A percentile compares a stretch with the other conserved stretches of the same genome.
These are phyloP conservation scores for Poecile atricapillus DNA, from an alignment of 2,113 vertebrate genomes.

Conservation along the genomic window DNA sequence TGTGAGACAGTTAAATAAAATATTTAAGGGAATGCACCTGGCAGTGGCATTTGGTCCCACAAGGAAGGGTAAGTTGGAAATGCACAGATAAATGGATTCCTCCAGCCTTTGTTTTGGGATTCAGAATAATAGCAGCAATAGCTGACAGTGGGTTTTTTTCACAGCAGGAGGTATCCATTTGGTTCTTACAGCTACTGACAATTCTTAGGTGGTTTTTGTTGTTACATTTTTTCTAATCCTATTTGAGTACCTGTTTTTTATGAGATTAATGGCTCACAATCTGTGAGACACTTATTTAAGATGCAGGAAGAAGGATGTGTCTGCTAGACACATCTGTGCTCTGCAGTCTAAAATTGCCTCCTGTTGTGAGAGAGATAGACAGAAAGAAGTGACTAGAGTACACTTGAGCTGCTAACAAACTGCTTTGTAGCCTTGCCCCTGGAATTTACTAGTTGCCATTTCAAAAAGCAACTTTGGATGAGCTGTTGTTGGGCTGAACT, in stretches of 20 bases:
- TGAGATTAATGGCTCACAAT: conserved; percentile 14
- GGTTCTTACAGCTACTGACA: background rate
- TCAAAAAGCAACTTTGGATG: background rate
- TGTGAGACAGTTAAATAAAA: background rate
- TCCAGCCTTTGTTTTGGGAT: background rate
- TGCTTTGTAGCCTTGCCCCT: conserved; percentile 6
- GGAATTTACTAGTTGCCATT: conserved; percentile 30
- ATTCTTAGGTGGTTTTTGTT: background rate
- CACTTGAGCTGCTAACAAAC: conserved; percentile 28
- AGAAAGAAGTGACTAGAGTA: conserved; percentile 6
- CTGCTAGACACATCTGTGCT: conserved; percentile 39
- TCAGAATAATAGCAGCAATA: background rate
- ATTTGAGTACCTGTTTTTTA: conserved; percentile 36
- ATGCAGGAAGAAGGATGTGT: conserved; percentile 38
- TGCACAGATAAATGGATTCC: background rate
- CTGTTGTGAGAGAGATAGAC: conserved; percentile 13
- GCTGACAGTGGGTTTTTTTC: background rate
- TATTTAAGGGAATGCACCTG: conserved; percentile 1
- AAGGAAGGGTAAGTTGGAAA: background rate
- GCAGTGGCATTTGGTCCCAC: background rate
- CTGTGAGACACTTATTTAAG: conserved; percentile 34
- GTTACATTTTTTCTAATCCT: conserved; percentile 10
- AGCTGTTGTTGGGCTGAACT: background rate
- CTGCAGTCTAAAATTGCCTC: conserved; percentile 40
- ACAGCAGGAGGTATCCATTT: conserved; percentile 18